These are phyloP conservation scores for Pelochelys cantorii DNA, from an alignment of 2,797 vertebrate genomes.

Conservation along the genomic window DNA sequence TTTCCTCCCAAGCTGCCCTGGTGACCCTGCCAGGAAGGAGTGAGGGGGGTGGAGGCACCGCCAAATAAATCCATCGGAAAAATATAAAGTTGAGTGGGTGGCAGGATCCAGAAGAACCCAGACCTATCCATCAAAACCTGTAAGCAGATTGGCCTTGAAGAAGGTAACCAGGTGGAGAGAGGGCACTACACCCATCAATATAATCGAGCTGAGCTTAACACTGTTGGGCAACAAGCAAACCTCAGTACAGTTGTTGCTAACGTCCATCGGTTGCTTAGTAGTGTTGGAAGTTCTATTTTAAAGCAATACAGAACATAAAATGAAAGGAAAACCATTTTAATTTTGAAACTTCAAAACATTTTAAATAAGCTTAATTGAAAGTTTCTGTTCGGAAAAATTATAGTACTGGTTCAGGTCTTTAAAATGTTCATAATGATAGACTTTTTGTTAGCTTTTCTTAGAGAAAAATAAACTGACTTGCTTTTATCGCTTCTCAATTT, in stretches of 20 bases:
- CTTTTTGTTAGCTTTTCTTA: neutral
- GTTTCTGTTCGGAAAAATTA: neutral
- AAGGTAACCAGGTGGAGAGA: too few species aligned
- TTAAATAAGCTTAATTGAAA: neutral
- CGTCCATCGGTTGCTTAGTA: neutral
- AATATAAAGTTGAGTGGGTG: too few species aligned
- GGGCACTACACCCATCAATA: too few species aligned
- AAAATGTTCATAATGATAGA: neutral
- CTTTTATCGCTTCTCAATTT: neutral
- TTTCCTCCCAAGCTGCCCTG: too few species aligned
- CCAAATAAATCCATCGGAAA: too few species aligned
- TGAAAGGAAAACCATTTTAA: neutral
- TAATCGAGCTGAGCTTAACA: neutral
- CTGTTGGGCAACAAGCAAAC: accelerated
- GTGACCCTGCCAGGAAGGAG: too few species aligned
- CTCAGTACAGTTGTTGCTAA: neutral
- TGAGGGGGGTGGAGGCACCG: too few species aligned
- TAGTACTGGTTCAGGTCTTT: neutral
- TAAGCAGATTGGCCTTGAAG: too few species aligned
- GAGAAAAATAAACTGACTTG: neutral
- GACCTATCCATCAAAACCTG: too few species aligned
- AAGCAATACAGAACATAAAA: neutral
- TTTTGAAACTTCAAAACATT: neutral
- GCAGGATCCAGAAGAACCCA: too few species aligned
- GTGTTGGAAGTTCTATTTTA: neutral